phyloP scores from a whole-genome alignment of 2,797 vertebrate genomes.

The Paguma larvata region DNA sequence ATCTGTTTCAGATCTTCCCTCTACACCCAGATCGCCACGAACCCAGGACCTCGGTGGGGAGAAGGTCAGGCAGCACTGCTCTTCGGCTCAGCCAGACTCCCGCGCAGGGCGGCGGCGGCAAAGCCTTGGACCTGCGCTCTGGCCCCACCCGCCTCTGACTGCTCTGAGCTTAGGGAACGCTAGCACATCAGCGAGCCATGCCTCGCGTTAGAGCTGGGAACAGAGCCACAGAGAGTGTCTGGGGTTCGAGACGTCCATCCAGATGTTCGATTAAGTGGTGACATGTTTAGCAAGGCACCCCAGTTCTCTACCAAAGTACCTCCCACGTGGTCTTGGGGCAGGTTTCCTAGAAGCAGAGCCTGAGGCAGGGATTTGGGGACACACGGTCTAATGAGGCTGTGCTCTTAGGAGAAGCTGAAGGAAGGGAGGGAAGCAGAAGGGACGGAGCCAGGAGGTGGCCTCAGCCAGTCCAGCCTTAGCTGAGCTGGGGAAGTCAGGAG shows the following conservation, averaged over 20 bases:
- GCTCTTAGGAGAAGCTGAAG: neutral
- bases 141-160: neutral
- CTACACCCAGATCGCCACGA: neutral
- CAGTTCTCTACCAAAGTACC: neutral
- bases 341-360: neutral
- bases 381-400: neutral
- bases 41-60: neutral
- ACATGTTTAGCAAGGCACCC: neutral
- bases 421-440: neutral
- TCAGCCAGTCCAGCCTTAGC: neutral
- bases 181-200: neutral
- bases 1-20: neutral
- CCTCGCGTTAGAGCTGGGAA: neutral
- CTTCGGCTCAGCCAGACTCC: neutral
- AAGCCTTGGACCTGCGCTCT: accelerated
- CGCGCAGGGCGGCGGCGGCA: neutral
- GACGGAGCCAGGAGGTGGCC: neutral
- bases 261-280: neutral
- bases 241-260: neutral
- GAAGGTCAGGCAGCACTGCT: neutral
- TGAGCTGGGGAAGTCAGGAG: neutral
- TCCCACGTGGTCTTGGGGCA: neutral
- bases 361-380: neutral
- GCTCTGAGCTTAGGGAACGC: neutral
- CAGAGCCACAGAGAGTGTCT: neutral